Conservation (phyloP, 1,140 invertebrate species). For the Sycophila sp. region DNA sequence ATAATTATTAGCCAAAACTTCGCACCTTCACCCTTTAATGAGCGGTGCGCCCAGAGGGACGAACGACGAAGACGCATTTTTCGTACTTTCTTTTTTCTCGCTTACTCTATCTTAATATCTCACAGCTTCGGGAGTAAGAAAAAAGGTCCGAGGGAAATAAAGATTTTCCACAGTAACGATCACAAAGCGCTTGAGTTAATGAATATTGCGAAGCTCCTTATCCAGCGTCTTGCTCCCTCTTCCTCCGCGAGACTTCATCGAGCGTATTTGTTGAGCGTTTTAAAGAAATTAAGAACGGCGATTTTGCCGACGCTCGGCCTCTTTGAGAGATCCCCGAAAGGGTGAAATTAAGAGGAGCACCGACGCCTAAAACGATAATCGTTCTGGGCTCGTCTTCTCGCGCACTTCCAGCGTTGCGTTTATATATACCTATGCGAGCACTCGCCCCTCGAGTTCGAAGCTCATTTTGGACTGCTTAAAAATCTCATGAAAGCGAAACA, state of each 20-base stretch:
- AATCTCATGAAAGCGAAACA: constrained; percentile 63
- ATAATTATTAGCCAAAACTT: constrained; percentile 5
- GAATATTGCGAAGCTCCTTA: constrained; percentile 37
- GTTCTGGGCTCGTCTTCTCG: constrained; percentile 39
- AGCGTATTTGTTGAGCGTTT: constrained; percentile 32
- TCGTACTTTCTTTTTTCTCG: constrained; percentile 3
- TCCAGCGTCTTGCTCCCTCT: not conserved
- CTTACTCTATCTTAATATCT: constrained; percentile 28
- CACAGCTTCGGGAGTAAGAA: not conserved
- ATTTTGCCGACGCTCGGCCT: constrained; percentile 5
- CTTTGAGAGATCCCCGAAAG: constrained; percentile 23
- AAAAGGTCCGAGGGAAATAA: constrained; percentile 45
- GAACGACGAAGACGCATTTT: constrained; percentile 16
- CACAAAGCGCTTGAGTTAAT: constrained; percentile 40
- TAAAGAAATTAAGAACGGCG: constrained; percentile 36
- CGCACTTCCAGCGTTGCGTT: not conserved
- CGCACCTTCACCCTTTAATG: constrained; percentile 4
- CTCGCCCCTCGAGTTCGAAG: constrained; percentile 46
- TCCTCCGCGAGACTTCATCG: constrained; percentile 8
- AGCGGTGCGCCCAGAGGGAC: not conserved
- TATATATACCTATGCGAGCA: constrained; percentile 36
- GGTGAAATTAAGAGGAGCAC: constrained; percentile 43
- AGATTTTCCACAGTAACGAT: constrained; percentile 40
- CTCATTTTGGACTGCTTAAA: constrained; percentile 61
- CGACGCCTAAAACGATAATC: constrained; percentile 54